phyloP scores from a whole-genome alignment of 2,888 invertebrate species.

The Aphidoletes aphidimyza region DNA sequence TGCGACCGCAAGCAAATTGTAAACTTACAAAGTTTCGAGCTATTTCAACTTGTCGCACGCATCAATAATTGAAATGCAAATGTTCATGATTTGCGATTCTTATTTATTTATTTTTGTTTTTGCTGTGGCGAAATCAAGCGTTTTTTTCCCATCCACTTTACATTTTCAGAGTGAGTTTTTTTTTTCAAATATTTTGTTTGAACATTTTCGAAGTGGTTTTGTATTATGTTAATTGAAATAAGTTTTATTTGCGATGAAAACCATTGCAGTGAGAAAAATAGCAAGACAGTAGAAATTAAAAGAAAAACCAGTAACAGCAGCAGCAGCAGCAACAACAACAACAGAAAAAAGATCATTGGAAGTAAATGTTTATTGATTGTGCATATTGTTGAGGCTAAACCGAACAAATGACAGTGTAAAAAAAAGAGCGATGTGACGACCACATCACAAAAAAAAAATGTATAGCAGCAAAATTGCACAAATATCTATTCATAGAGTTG shows the following conservation, averaged over 20 bases:
- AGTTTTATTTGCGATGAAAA: no score
- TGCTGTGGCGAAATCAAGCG: background rate
- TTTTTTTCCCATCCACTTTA: background rate
- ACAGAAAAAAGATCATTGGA: background rate
- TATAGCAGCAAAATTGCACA: slow-evolving; percentile 26
- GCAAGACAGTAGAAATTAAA: background rate
- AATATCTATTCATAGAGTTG: slow-evolving; percentile 1
- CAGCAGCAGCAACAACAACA: background rate
- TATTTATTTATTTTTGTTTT: background rate
- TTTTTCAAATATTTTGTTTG: no score
- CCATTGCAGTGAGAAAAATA: no score
- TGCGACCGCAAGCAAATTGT: background rate
- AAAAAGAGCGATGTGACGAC: background rate
- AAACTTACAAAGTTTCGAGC: background rate
- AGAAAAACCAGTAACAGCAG: no score
- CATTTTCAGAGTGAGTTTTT: background rate
- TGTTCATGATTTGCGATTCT: background rate
- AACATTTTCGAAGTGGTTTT: no score
- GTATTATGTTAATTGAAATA: no score
- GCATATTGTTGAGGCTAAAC: background rate
- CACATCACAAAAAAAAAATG: no score
- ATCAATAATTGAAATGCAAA: slow-evolving; percentile 6
- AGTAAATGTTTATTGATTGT: slow-evolving; percentile 3
- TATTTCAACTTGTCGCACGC: background rate
- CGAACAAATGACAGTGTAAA: background rate